Percentiles rank a stretch among this genome's conserved stretches.
These are phyloP conservation scores for Pyralis farinalis DNA, from an alignment of 2,888 invertebrate genomes.

Conservation along the genomic window DNA sequence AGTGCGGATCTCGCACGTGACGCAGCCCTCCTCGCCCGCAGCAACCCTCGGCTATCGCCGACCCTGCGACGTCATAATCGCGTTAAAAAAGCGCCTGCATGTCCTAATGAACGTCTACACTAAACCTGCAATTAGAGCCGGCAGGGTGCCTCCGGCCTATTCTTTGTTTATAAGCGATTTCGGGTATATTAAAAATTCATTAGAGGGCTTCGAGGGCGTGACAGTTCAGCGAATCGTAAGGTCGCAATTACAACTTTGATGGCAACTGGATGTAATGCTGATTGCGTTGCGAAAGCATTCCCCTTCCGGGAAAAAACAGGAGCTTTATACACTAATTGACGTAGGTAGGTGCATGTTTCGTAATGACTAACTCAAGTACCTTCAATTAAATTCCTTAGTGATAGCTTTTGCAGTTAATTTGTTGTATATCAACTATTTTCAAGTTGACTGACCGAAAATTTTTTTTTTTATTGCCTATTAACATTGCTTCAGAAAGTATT, in stretches of 20 bases:
- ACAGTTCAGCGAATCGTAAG: constrained; percentile 59
- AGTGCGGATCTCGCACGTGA: constrained; percentile 79
- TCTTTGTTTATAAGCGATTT: constrained; percentile 60
- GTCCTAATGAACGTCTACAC: constrained; percentile 72
- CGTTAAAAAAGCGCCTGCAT: constrained; percentile 76
- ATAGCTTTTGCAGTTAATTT: constrained; percentile 25
- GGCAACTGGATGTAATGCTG: constrained; percentile 37
- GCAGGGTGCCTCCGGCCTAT: constrained; percentile 48
- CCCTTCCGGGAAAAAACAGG: constrained; percentile 47
- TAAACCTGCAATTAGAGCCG: constrained; percentile 71
- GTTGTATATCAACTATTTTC: too few species aligned
- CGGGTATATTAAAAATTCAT: constrained; percentile 64
- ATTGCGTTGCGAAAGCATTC: constrained; percentile 42
- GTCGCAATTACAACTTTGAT: constrained; percentile 64
- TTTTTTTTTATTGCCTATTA: too few species aligned
- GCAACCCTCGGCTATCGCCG: constrained; percentile 50
- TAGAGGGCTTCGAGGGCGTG: constrained; percentile 55
- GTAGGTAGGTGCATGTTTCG: constrained; percentile 35
- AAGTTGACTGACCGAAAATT: too few species aligned
- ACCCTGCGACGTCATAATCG: constrained; percentile 76
- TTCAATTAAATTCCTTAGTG: constrained; percentile 43
- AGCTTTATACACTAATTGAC: constrained; percentile 55
- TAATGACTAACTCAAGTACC: constrained; percentile 46
- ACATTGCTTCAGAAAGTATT: too few species aligned
- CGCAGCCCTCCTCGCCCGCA: constrained; percentile 77